Percentiles rank a stretch among this genome's conserved stretches.
Conservation (phyloP, 2,113 vertebrate genomes). For the Setophaga kirtlandii region DNA sequence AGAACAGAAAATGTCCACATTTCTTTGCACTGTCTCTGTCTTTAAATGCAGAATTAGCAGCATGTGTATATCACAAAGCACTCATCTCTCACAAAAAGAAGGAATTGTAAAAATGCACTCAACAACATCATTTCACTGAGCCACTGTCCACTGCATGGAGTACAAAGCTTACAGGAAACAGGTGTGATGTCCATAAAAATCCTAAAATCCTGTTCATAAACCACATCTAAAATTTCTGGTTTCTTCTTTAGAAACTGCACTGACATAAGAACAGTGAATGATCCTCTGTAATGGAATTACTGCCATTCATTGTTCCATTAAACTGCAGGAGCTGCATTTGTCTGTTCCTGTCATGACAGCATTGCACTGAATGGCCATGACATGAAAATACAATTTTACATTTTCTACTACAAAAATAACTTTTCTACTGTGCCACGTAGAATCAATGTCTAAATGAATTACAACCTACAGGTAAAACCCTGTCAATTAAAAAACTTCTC, state of each 20-base stretch:
- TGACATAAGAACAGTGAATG: neutral
- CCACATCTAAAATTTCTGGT: neutral
- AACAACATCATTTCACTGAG: neutral
- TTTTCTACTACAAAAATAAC: neutral
- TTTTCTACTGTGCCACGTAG: neutral
- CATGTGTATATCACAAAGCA: neutral
- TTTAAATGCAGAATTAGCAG: neutral
- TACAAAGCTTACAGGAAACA: neutral
- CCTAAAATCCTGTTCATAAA: neutral
- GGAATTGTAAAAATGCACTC: neutral
- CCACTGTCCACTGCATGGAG: neutral
- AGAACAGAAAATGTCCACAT: neutral
- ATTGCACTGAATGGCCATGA: neutral
- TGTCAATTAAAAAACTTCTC: neutral
- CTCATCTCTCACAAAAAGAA: neutral
- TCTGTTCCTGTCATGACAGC: neutral
- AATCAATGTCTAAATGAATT: neutral
- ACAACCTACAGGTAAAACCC: neutral
- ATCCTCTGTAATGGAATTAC: neutral
- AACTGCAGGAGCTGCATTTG: neutral
- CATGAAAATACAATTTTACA: neutral
- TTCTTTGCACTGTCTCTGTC: neutral
- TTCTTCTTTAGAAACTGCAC: neutral
- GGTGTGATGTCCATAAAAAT: too few species aligned
- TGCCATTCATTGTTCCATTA: neutral